Evolutionary conservation across 1,140 invertebrate species (phyloP).

Genomic region (Camponotus vicinus): DNA sequence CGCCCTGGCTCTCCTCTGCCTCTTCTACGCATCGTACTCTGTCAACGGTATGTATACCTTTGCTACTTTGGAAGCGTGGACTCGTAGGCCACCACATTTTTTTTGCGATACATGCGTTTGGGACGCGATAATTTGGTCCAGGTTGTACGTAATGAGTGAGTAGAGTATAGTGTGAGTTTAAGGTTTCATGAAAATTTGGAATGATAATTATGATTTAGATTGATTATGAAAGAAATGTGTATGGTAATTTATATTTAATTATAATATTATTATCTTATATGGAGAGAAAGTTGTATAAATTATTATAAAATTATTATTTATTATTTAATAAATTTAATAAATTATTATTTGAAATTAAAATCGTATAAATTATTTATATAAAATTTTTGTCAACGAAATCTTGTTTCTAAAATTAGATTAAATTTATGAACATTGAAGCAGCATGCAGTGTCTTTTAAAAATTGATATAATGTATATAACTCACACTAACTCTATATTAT

Average conservation of each 20-base stretch:
- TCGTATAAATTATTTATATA: not conserved
- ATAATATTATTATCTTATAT: no score
- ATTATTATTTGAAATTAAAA: not conserved
- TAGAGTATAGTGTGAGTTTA: not conserved
- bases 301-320: no score
- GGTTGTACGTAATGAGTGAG: not conserved
- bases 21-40: slow-evolving; percentile 73
- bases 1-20: slow-evolving; percentile 76
- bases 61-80: not conserved
- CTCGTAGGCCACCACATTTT: no score
- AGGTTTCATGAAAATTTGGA: not conserved
- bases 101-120: no score
- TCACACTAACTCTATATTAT: no score
- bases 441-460: not conserved
- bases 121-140: not conserved
- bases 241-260: not conserved
- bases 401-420: not conserved
- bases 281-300: not conserved
- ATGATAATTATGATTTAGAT: not conserved
- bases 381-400: not conserved
- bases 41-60: slow-evolving; percentile 72
- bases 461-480: no score
- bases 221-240: not conserved
- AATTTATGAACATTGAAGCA: not conserved
- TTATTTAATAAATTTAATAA: no score